phyloP scores from a whole-genome alignment of 2,888 invertebrate genomes.

The Macaria notata region DNA sequence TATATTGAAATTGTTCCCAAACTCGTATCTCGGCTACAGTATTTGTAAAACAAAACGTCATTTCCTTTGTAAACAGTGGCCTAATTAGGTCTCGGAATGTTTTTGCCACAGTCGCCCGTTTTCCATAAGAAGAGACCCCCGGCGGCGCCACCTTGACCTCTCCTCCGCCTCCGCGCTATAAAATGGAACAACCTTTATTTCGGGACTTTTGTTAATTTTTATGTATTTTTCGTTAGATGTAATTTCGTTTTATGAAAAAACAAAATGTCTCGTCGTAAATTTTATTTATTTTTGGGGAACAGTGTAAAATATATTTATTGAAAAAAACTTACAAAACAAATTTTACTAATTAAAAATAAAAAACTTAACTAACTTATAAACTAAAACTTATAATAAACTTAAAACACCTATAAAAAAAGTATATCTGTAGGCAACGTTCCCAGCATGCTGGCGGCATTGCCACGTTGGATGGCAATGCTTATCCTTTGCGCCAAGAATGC shows the following conservation, averaged over 20 bases:
- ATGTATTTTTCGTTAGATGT: neutral
- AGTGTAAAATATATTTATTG: too few species aligned
- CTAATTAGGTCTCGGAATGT: conserved; percentile 13
- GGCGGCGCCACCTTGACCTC: conserved; percentile 14
- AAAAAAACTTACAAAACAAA: too few species aligned
- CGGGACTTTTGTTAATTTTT: neutral
- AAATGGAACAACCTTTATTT: neutral
- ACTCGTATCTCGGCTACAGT: neutral
- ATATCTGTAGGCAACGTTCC: too few species aligned
- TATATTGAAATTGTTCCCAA: too few species aligned
- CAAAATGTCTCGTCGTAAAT: neutral
- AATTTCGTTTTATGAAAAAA: neutral
- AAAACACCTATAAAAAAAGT: too few species aligned
- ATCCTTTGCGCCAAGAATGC: too few species aligned
- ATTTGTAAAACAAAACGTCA: neutral
- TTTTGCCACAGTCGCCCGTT: conserved; percentile 5
- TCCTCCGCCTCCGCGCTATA: neutral
- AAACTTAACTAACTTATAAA: too few species aligned
- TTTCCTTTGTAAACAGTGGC: conserved; percentile 5
- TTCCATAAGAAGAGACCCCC: conserved; percentile 19
- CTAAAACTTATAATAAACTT: too few species aligned
- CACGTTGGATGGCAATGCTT: too few species aligned
- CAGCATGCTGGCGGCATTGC: too few species aligned
- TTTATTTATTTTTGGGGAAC: neutral
- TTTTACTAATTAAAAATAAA: too few species aligned